phyloP scores from a whole-genome alignment of 2,113 vertebrate species.

The Erythrocercus mccallii region DNA sequence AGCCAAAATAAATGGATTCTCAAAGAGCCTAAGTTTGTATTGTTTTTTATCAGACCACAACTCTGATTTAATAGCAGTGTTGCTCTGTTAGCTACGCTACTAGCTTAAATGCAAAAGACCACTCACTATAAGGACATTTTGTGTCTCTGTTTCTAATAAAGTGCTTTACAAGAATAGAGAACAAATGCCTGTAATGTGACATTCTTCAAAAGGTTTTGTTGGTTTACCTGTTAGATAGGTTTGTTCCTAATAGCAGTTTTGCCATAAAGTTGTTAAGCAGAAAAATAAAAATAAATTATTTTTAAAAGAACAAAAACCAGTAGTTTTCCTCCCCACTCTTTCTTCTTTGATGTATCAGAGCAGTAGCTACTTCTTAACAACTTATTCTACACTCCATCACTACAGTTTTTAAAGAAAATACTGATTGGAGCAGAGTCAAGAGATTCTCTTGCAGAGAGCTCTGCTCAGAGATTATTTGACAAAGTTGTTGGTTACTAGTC shows the following conservation, averaged over 20 bases:
- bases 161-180: conserved; percentile 33
- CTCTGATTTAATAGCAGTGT: not conserved
- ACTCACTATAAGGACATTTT: not conserved
- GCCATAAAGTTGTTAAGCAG: not conserved
- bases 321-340: not conserved
- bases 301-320: rapidly evolving
- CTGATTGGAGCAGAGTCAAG: not conserved
- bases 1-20: not conserved
- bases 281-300: not conserved
- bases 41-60: not conserved
- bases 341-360: not conserved
- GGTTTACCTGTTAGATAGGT: not conserved
- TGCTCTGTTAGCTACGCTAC: not conserved
- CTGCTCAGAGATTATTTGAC: not conserved
- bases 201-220: not conserved
- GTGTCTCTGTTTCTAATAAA: not conserved
- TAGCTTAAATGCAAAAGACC: not conserved
- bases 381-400: not conserved
- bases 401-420: not conserved
- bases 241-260: not conserved
- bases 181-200: conserved; percentile 3
- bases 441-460: not conserved
- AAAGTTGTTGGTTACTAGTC: not conserved
- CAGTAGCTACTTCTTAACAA: not conserved
- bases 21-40: not conserved